Percentiles rank a stretch among this genome's conserved stretches.
These are phyloP conservation scores for Macroteleia sp. DNA, from an alignment of 2,888 invertebrate species.

Conservation along the genomic window DNA sequence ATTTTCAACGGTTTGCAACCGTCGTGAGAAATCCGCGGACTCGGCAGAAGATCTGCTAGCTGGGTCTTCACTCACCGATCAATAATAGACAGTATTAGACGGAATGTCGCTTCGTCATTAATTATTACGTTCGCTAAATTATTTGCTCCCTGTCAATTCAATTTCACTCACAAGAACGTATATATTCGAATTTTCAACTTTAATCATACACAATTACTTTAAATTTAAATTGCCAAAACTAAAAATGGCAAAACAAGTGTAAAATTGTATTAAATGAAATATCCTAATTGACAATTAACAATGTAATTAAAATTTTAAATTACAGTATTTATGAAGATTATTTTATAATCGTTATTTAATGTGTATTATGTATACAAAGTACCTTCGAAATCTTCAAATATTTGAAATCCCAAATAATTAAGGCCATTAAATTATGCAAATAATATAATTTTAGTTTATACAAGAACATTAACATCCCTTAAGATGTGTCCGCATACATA, in stretches of 20 bases:
- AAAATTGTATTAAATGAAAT: no score
- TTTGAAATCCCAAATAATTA: conserved; percentile 4
- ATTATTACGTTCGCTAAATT: conserved; percentile 51
- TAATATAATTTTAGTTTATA: conserved; percentile 11
- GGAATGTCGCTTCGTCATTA: conserved; percentile 44
- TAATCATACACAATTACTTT: no score
- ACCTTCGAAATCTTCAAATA: no score
- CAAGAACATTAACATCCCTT: conserved; percentile 18
- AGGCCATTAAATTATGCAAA: neutral
- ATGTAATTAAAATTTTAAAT: no score
- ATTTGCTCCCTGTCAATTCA: conserved; percentile 31
- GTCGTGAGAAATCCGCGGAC: conserved; percentile 49
- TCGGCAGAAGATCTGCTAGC: conserved; percentile 33
- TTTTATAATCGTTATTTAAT: no score
- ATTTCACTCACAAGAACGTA: conserved; percentile 28
- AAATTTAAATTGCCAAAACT: no score
- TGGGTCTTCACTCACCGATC: conserved; percentile 26
- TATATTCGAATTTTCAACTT: conserved; percentile 29
- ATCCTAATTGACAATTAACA: no score
- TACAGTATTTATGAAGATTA: no score
- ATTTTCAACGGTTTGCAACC: conserved; percentile 57
- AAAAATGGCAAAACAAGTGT: no score
- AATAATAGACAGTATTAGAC: conserved; percentile 49
- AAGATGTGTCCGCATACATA: conserved; percentile 35
- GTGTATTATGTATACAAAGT: no score